phyloP scores from a whole-genome alignment of 2,797 vertebrate genomes.

The Crypturellus tataupa region DNA sequence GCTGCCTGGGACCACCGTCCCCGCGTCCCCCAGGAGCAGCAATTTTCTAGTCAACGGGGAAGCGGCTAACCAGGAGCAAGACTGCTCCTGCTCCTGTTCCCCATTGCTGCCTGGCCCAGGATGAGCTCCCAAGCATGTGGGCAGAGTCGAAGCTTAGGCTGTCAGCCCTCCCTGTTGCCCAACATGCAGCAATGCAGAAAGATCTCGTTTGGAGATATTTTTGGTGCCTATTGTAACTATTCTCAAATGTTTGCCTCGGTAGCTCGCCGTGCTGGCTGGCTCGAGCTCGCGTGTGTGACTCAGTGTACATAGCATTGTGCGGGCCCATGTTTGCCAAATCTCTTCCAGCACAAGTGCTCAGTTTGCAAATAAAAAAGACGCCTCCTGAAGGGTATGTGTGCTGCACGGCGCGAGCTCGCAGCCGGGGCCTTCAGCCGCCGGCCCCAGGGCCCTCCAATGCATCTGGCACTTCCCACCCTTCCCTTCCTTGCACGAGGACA shows the following conservation, averaged over 20 bases:
- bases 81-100: not conserved
- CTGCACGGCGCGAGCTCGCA: not conserved
- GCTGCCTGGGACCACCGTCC: not conserved
- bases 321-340: slow-evolving; percentile 64
- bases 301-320: slow-evolving; percentile 50
- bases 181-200: slow-evolving; percentile 64
- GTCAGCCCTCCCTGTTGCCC: slow-evolving; percentile 45
- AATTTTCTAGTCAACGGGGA: not conserved
- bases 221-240: slow-evolving; percentile 69
- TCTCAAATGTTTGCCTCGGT: slow-evolving; percentile 70
- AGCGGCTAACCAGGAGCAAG: not conserved
- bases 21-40: not conserved
- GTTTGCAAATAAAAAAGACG: slow-evolving; percentile 73
- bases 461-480: not conserved
- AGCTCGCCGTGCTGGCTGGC: slow-evolving; percentile 58
- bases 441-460: not conserved
- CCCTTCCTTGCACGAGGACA: not conserved
- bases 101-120: not conserved
- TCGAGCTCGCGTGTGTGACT: slow-evolving; percentile 67
- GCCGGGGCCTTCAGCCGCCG: not conserved
- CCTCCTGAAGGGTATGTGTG: not conserved
- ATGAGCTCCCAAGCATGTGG: slow-evolving; percentile 43
- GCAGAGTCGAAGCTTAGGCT: slow-evolving; percentile 27
- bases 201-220: slow-evolving; percentile 69
- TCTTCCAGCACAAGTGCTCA: slow-evolving; percentile 61